phyloP scores from a whole-genome alignment of 2,888 invertebrate species.

The Daptonema setosum region DNA sequence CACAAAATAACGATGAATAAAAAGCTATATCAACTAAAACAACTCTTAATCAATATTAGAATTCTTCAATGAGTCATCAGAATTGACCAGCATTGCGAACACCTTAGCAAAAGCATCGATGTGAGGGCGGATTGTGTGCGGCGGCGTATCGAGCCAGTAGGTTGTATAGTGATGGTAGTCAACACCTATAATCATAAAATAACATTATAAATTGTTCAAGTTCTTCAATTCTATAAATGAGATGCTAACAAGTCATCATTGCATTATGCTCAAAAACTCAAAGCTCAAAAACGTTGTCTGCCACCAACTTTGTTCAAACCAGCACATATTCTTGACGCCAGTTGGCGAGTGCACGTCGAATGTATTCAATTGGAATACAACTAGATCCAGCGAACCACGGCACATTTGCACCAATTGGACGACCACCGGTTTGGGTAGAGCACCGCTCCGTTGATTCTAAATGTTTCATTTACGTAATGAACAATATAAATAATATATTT shows the following conservation, averaged over 20 bases:
- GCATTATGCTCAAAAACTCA: background rate
- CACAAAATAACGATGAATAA: background rate
- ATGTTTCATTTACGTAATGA: no score
- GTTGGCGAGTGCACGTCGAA: conserved; percentile 27
- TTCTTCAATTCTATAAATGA: no score
- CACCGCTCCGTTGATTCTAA: background rate
- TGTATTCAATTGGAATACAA: conserved; percentile 21
- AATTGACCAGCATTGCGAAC: background rate
- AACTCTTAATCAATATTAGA: background rate
- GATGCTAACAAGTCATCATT: background rate
- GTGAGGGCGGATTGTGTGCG: background rate
- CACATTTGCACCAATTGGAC: conserved; percentile 20
- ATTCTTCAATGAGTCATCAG: background rate
- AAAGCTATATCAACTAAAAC: background rate
- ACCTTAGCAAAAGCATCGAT: background rate
- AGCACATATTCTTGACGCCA: background rate
- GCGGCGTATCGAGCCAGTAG: background rate
- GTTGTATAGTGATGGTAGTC: background rate
- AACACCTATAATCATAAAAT: background rate
- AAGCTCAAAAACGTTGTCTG: background rate
- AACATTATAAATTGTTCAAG: no score
- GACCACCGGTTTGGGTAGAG: conserved; percentile 7
- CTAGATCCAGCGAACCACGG: conserved; percentile 20
- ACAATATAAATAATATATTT: no score
- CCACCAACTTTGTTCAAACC: background rate